A percentile compares a stretch with the other conserved stretches of the same genome.
These are phyloP conservation scores for Procambarus virginalis DNA, from an alignment of 1,140 invertebrate species.

Conservation along the genomic window DNA sequence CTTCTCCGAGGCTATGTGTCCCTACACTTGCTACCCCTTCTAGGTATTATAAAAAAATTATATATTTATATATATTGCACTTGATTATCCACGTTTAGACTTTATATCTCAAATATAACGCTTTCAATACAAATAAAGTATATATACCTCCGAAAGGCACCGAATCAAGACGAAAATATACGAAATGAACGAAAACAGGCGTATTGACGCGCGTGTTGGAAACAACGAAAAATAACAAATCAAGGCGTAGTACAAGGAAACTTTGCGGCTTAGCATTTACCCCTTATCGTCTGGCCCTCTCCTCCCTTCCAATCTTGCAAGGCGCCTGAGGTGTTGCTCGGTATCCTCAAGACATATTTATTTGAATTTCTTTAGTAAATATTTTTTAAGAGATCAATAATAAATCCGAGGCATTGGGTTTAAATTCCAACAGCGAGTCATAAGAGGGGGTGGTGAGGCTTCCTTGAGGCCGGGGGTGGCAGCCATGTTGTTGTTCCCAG, in stretches of 20 bases:
- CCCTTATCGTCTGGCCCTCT: not conserved
- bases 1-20: too few species aligned
- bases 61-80: too few species aligned
- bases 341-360: not conserved
- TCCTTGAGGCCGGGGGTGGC: too few species aligned
- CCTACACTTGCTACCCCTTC: too few species aligned
- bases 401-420: conserved; percentile 43
- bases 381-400: conserved; percentile 25
- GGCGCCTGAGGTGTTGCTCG: not conserved
- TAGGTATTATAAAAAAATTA: too few species aligned
- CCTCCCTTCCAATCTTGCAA: not conserved
- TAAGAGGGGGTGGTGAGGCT: not conserved
- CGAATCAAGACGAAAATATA: not conserved
- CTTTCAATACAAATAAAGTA: too few species aligned
- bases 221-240: too few species aligned
- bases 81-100: too few species aligned
- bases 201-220: not conserved
- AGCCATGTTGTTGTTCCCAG: too few species aligned
- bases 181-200: not conserved
- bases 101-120: too few species aligned
- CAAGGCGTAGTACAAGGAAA: too few species aligned
- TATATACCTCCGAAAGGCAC: not conserved
- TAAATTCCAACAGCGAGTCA: conserved; percentile 24
- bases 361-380: conserved; percentile 21
- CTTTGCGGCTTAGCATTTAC: too few species aligned